These are phyloP conservation scores for Chondrosia reniformis DNA, from an alignment of 37 sponge, comb jelly and placozoan species.

Conservation along the genomic window DNA sequence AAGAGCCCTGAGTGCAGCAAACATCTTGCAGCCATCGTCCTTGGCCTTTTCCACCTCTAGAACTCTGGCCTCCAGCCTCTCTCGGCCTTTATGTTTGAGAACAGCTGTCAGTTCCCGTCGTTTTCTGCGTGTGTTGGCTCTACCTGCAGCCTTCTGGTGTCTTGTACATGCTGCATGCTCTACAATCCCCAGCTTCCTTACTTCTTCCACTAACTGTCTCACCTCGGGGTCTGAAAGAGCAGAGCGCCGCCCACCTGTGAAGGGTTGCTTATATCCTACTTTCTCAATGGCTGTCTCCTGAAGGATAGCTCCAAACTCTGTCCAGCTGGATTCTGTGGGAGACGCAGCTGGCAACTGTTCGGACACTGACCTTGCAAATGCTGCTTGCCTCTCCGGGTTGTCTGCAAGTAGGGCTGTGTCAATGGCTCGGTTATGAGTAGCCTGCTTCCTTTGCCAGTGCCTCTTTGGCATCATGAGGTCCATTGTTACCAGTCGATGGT, in stretches of 20 bases:
- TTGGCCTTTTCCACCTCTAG: neutral
- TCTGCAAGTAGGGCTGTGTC: neutral
- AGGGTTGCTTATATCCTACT: neutral
- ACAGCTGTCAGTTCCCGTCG: neutral
- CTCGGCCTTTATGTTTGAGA: neutral
- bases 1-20: conserved; percentile 3
- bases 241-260: neutral
- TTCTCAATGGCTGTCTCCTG: neutral
- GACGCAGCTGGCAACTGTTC: neutral
- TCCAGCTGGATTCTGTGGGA: neutral
- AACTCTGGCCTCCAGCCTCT: neutral
- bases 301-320: neutral
- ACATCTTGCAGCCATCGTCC: neutral
- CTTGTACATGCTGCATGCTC: conserved; percentile 9
- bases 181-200: conserved; percentile 4
- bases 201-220: conserved; percentile 14
- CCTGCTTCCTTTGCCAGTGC: neutral
- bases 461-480: neutral
- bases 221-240: conserved; percentile 3
- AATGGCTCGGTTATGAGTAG: neutral
- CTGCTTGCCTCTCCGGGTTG: neutral
- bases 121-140: neutral
- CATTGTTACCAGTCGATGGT: neutral
- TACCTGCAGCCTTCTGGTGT: neutral
- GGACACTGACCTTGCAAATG: conserved; percentile 1